These are phyloP conservation scores for Drosophila simulans DNA, from an alignment of 1,140 invertebrate genomes.

Conservation along the genomic window DNA sequence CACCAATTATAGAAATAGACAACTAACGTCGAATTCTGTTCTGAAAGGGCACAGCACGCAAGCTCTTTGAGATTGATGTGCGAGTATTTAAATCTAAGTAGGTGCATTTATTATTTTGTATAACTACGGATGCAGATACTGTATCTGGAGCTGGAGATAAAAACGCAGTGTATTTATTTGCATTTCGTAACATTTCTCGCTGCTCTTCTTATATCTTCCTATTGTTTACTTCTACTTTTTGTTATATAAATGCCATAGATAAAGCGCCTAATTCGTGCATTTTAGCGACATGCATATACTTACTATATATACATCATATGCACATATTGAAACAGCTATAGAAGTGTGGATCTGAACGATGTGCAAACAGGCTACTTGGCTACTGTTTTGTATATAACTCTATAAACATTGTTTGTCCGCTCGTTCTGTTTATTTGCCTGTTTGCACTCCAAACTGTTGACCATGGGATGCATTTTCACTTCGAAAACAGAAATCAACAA, in stretches of 20 bases:
- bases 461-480: not conserved
- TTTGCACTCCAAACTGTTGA: slow-evolving; percentile 9
- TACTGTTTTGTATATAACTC: slow-evolving; percentile 40
- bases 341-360: slow-evolving; percentile 18
- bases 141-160: slow-evolving; percentile 9
- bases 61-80: slow-evolving; percentile 8
- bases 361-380: slow-evolving; percentile 23
- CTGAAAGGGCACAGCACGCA: slow-evolving; percentile 9
- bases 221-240: slow-evolving; percentile 5
- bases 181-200: slow-evolving; percentile 52
- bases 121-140: slow-evolving; percentile 8
- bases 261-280: slow-evolving; percentile 63
- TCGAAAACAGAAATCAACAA: not conserved
- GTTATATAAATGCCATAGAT: slow-evolving; percentile 62
- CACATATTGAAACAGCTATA: not conserved
- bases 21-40: slow-evolving; percentile 4
- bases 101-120: not conserved
- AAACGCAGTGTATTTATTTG: slow-evolving; percentile 43
- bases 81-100: not conserved
- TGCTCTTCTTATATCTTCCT: not conserved
- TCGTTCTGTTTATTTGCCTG: slow-evolving; percentile 2
- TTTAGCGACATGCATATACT: slow-evolving; percentile 32
- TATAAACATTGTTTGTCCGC: slow-evolving; percentile 22
- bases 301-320: not conserved
- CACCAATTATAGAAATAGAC: not conserved